Percentiles rank a stretch among this genome's conserved stretches.
These are phyloP conservation scores for Aegypius monachus DNA, from an alignment of 2,113 vertebrate species.

Conservation along the genomic window DNA sequence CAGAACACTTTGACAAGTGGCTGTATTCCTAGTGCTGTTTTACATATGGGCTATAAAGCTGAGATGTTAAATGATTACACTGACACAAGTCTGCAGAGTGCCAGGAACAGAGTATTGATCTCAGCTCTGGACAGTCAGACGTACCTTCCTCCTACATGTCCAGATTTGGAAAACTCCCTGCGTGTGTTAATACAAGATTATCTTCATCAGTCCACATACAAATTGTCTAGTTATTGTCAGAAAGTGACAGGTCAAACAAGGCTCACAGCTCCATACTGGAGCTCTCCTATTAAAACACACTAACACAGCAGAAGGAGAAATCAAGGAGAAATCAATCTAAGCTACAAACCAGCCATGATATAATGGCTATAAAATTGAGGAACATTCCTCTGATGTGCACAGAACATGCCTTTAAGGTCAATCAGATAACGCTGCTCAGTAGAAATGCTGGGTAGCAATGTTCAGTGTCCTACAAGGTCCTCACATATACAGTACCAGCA, in stretches of 20 bases:
- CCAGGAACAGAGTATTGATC: neutral
- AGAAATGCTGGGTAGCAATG: neutral
- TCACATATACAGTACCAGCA: neutral
- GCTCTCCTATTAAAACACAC: neutral
- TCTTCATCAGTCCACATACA: neutral
- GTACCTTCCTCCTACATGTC: neutral
- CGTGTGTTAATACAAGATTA: neutral
- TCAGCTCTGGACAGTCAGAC: neutral
- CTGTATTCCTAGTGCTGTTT: neutral
- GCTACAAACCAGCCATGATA: neutral
- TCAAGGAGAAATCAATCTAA: conserved; percentile 10
- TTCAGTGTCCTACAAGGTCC: neutral
- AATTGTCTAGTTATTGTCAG: neutral
- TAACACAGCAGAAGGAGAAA: neutral
- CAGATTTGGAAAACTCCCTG: neutral
- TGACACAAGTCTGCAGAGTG: neutral
- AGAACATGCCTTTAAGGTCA: neutral
- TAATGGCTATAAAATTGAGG: neutral
- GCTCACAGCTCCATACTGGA: neutral
- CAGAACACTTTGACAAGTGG: neutral
- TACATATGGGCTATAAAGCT: neutral
- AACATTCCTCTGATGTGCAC: neutral
- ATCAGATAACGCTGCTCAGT: neutral
- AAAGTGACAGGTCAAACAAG: neutral
- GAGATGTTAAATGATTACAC: neutral